Percentiles rank a stretch among this genome's conserved stretches.
Evolutionary conservation across 2,113 vertebrate species (phyloP).

Genomic region (Apteryx mantelli): DNA sequence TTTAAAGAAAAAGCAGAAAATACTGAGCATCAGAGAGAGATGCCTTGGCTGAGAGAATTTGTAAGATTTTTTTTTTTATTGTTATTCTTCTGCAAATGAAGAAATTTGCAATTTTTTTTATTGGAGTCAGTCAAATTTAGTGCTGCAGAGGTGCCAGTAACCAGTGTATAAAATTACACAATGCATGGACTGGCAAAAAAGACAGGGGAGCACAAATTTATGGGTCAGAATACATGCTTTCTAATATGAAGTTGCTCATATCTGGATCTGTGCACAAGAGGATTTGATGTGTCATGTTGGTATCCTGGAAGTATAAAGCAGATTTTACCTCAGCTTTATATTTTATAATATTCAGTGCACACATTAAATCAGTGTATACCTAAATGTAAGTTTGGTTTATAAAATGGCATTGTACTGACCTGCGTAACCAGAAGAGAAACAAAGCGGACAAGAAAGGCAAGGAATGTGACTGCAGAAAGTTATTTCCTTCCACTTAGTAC

Average conservation of each 20-base stretch:
- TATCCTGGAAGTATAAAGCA: neutral
- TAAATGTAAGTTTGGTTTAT: neutral
- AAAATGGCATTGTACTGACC: neutral
- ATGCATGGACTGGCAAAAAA: neutral
- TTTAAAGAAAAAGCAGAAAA: neutral
- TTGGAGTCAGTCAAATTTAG: neutral
- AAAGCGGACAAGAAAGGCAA: neutral
- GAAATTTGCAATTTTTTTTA: neutral
- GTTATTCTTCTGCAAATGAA: neutral
- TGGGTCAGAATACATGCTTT: neutral
- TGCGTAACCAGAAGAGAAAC: neutral
- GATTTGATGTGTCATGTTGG: neutral
- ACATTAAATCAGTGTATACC: neutral
- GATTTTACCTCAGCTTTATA: neutral
- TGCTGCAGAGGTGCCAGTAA: neutral
- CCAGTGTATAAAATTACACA: neutral
- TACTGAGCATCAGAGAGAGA: neutral
- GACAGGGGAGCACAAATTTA: neutral
- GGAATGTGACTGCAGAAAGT: neutral
- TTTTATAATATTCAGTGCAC: neutral
- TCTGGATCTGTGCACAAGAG: neutral
- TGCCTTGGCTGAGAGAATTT: neutral
- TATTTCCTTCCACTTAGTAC: neutral
- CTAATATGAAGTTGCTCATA: neutral
- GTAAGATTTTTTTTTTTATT: neutral